Conservation (phyloP, 2,113 vertebrate genomes). For the Melanostigma gelatinosum region DNA sequence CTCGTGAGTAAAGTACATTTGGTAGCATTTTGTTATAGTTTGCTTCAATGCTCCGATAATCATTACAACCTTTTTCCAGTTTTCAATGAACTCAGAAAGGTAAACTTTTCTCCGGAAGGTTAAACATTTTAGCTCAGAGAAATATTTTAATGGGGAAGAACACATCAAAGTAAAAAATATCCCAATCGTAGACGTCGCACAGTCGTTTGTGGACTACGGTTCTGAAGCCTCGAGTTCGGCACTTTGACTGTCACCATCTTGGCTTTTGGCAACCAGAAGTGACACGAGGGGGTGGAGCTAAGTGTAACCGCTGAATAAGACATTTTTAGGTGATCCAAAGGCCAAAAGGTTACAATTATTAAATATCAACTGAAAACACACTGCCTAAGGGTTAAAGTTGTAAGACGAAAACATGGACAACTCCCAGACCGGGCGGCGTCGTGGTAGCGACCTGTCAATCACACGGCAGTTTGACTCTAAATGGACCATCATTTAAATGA, state of each 20-base stretch:
- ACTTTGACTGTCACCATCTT: neutral
- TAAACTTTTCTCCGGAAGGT: neutral
- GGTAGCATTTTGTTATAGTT: neutral
- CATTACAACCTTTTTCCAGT: neutral
- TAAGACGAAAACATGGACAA: neutral
- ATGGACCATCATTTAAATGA: neutral
- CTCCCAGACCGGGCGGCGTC: too few relatives aligned
- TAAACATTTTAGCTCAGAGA: neutral
- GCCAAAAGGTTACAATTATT: neutral
- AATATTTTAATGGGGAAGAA: neutral
- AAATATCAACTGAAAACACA: neutral
- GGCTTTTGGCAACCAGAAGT: neutral
- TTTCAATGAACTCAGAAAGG: neutral
- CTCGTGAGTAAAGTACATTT: neutral
- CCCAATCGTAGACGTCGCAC: neutral
- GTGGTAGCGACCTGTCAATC: neutral
- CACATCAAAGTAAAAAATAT: neutral
- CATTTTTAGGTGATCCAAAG: neutral
- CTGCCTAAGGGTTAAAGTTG: neutral
- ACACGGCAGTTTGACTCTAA: neutral
- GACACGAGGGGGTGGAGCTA: too few relatives aligned
- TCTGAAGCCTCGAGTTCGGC: neutral
- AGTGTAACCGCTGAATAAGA: neutral
- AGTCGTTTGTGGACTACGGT: neutral
- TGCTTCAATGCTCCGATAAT: too few relatives aligned